Conservation (phyloP, 2,797 vertebrate genomes). For the Nasua narica region DNA sequence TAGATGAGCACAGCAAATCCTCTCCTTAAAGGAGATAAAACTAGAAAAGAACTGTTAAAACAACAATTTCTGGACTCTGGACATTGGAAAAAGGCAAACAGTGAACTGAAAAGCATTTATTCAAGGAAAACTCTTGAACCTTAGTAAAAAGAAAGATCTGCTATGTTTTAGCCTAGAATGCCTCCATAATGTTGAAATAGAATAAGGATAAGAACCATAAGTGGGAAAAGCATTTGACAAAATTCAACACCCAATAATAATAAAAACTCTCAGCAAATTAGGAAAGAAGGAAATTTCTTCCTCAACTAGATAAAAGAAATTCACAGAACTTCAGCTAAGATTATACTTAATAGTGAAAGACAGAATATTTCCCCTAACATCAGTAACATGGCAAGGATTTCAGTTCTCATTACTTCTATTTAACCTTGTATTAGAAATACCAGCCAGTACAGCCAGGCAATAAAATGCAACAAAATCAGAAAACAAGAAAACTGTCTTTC, state of each 20-base stretch:
- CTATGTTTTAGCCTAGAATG: background rate
- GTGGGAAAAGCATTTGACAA: background rate
- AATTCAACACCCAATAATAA: background rate
- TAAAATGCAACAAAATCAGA: background rate
- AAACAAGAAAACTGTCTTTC: background rate
- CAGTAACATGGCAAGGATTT: background rate
- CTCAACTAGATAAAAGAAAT: background rate
- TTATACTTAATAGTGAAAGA: background rate
- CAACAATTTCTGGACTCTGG: background rate
- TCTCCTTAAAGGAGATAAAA: background rate
- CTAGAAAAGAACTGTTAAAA: background rate
- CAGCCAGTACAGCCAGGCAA: background rate
- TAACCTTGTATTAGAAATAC: background rate
- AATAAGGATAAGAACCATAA: background rate
- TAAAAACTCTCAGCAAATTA: background rate
- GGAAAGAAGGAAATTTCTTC: background rate
- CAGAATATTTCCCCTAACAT: background rate
- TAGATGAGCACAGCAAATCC: background rate
- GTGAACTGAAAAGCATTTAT: background rate
- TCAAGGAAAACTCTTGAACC: background rate
- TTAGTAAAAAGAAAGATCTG: background rate
- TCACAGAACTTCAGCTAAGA: background rate
- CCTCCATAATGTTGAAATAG: background rate
- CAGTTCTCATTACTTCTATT: background rate
- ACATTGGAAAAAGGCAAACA: background rate